Evolutionary conservation across 1,140 invertebrate genomes (phyloP).

Genomic region (Chelonus insularis): DNA sequence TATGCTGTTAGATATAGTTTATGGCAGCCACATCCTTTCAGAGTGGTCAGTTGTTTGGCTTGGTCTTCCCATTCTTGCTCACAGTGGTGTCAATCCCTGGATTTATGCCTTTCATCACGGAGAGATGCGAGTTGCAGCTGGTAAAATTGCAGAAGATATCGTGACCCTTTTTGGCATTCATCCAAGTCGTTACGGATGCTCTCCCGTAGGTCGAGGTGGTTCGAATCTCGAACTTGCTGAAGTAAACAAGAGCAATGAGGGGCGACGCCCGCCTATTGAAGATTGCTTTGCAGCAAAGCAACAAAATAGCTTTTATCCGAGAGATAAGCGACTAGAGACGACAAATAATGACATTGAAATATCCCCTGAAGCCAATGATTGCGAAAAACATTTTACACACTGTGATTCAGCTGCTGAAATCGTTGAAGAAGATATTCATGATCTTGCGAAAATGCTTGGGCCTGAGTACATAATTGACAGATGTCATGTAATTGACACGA

Average conservation of each 20-base stretch:
- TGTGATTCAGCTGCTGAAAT: conserved; percentile 35
- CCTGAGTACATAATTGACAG: conserved; percentile 49
- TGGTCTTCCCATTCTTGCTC: conserved; percentile 64
- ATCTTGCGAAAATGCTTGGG: conserved; percentile 53
- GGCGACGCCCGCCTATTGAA: conserved; percentile 40
- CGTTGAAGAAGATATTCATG: conserved; percentile 49
- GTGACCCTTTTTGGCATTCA: conserved; percentile 56
- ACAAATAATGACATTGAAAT: conserved; percentile 42
- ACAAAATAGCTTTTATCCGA: conserved; percentile 39
- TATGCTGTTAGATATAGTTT: conserved; percentile 63
- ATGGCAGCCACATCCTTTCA: conserved; percentile 59
- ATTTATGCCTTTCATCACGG: conserved; percentile 70
- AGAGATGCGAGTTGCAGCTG: conserved; percentile 66
- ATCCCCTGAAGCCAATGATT: conserved; percentile 42
- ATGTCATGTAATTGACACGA: conserved; percentile 51
- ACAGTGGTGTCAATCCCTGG: conserved; percentile 69
- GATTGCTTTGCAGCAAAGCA: conserved; percentile 50
- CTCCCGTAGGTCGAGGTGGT: conserved; percentile 41
- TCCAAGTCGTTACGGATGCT: conserved; percentile 52
- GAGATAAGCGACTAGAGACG: conserved; percentile 39
- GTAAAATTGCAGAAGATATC: conserved; percentile 62
- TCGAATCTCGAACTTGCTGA: conserved; percentile 49
- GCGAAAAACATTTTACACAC: conserved; percentile 12
- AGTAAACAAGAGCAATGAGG: conserved; percentile 44
- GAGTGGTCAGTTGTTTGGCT: conserved; percentile 63